Base-by-base conservation (phyloP, 2,888 invertebrate species). In the Hartigia nigra region DNA sequence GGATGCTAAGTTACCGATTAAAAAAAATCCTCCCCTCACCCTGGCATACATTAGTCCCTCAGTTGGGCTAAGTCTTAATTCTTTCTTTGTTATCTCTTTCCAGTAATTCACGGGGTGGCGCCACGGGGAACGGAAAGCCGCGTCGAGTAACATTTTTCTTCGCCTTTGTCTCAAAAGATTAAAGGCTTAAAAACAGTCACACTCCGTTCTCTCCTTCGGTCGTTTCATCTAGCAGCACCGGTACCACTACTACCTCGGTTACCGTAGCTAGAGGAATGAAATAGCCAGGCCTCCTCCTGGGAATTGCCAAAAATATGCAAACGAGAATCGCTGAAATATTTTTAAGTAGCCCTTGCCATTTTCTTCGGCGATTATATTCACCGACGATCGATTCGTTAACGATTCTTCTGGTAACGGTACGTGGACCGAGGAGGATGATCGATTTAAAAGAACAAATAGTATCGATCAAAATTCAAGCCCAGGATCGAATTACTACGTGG, bases 31-130 rank as follows among this genome's bases (percentile, higher is more conserved):
- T 55, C 55, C 55, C 55, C 55, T 55, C 55, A 9, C 77, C 76
- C 86, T 76, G 83, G 88, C 88, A 88, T 88, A 88, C 82, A 88
- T 88, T 88, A 88, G 85, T 81, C 78, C 78, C 81, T 80, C 70
- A 76, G 81, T 81, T 83, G 81, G 81, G 82, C 81, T 83, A 84
- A 85, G 85, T 86, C 89, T 90, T 90, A 90, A 90, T 90, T 90
- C 87, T 88, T 87, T 86, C 88, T 87, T 86, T 88, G 88, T 89
- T 89, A 89, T 90, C 89, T 90, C 87, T 85, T 86, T 84, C 82
- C 84, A 86, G 86, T 88, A 87, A 88, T 88, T 87, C 87, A 87
- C 83, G 81, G 74, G 77, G 79, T 75, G 74, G 76, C 76, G 80
- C 72, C 31, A 72, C 72, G 11, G 75, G 32, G 77, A 75, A 79